Evolutionary conservation across 2,113 vertebrate genomes (phyloP).

Genomic region (Terrapene triunguis): DNA sequence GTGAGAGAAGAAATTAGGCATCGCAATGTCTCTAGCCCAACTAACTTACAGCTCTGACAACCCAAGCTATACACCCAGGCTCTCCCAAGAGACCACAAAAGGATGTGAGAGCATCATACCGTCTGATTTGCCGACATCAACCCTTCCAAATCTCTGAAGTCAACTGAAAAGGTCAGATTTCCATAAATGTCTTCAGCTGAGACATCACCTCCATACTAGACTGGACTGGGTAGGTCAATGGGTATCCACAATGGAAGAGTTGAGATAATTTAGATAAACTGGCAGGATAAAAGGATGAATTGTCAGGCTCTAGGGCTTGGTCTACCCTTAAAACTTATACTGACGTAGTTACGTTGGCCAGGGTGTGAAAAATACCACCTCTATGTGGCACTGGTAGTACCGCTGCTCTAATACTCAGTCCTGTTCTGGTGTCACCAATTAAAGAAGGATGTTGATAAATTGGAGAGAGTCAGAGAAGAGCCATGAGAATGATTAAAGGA

Average conservation of each 20-base stretch:
- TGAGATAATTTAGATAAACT: not conserved
- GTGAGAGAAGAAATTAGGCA: not conserved
- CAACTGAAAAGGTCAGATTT: not conserved
- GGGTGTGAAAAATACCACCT: no score
- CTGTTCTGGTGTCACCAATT: no score
- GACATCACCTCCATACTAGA: accelerated
- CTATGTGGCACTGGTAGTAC: no score
- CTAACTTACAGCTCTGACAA: not conserved
- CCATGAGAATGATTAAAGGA: no score
- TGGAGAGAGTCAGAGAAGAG: no score
- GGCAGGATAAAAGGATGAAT: not conserved
- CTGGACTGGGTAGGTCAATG: not conserved
- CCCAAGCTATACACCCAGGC: not conserved
- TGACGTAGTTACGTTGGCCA: no score
- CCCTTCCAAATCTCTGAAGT: not conserved
- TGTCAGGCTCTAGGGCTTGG: not conserved
- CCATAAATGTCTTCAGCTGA: not conserved
- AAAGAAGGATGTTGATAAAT: no score
- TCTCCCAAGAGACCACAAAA: not conserved
- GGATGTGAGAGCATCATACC: not conserved
- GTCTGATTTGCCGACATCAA: not conserved
- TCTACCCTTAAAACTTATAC: not conserved
- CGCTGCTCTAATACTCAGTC: no score
- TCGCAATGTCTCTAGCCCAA: not conserved
- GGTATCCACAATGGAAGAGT: not conserved